Evolutionary conservation across 2,113 vertebrate species (phyloP), one percentile per base, ranked within the genome.

Genomic region (Elanus axillaris): DNA sequence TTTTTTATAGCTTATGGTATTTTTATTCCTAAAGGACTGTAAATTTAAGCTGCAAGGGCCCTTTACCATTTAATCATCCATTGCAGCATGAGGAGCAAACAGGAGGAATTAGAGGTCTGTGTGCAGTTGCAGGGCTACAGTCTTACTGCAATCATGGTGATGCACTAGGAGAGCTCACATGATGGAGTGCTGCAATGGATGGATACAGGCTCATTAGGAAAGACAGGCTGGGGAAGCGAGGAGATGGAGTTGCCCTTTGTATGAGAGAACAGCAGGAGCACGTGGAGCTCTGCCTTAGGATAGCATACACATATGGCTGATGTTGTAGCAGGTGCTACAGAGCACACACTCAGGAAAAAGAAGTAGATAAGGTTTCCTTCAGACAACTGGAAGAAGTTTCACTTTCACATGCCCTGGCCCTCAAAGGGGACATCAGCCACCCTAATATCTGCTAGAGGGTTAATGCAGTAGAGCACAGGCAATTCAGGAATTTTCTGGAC

Each of bases 291-390:
- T 43, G 0, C 75, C 23, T 52, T 47, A 40, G 34, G 14, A 60
- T 31, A 36, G 32, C 52, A 72, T 8, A 55, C 0, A 0, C n/a
- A 43, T 5, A 20, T 5, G 17, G n/a, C 7, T 42, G 40, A 13
- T n/a, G 26, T 23, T 75, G 29, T 36, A 16, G 18, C 43, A 62
- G 23, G 4, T 47, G 75, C 48, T 52, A 16, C 17, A 72, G 67
- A 72, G 12, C 15, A 50, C 6, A 8, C 43, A 9, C n/a, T 77
- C 43, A 73, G 48, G 29, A 52, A 48, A 63, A 86, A 42, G 34
- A 62, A 56, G 34, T 42, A 58, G n/a, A 25, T 14, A 52, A 66
- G 11, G 16, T 32, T 27, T 17, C 45, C 53, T 59, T 55, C 63
- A 66, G 66, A 36, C 3, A 48, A 12, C 36, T 53, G 31, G 27